A percentile compares a stretch with the other conserved stretches of the same genome.
These are phyloP conservation scores for Lophotis ruficrista DNA, from an alignment of 2,113 vertebrate species.

Conservation along the genomic window DNA sequence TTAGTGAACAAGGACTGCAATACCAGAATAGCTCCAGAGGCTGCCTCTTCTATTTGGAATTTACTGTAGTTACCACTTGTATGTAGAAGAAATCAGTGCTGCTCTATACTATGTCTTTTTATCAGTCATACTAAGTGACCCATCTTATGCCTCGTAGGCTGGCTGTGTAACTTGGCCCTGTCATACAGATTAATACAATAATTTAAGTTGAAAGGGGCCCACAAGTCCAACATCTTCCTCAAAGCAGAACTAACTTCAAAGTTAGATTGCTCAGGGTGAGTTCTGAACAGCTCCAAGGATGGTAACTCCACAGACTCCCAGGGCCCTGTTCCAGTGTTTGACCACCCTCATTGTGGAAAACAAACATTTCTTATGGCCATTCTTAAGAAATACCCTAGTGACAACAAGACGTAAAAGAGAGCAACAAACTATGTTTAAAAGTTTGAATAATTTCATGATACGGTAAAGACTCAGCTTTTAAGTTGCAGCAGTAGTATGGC, in stretches of 20 bases:
- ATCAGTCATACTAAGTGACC: background rate
- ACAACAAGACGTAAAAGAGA: background rate
- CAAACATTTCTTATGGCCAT: background rate
- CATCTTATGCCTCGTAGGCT: background rate
- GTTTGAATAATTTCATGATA: background rate
- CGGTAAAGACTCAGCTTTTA: background rate
- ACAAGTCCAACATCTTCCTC: background rate
- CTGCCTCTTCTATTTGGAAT: background rate
- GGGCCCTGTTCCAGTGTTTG: background rate
- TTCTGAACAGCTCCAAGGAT: background rate
- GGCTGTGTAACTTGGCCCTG: accelerated
- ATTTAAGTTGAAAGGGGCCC: background rate
- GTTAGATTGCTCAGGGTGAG: background rate
- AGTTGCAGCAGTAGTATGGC: background rate
- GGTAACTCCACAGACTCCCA: background rate
- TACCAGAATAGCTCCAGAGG: background rate
- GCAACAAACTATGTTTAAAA: background rate
- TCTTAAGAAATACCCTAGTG: background rate
- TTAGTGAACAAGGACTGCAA: background rate
- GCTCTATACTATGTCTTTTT: background rate
- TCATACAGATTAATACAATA: background rate
- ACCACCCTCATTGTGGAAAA: background rate
- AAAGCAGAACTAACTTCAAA: background rate
- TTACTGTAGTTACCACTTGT: background rate
- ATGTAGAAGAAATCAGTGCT: background rate